phyloP scores from a whole-genome alignment of 2,797 vertebrate species.

The Gallirallus australis region DNA sequence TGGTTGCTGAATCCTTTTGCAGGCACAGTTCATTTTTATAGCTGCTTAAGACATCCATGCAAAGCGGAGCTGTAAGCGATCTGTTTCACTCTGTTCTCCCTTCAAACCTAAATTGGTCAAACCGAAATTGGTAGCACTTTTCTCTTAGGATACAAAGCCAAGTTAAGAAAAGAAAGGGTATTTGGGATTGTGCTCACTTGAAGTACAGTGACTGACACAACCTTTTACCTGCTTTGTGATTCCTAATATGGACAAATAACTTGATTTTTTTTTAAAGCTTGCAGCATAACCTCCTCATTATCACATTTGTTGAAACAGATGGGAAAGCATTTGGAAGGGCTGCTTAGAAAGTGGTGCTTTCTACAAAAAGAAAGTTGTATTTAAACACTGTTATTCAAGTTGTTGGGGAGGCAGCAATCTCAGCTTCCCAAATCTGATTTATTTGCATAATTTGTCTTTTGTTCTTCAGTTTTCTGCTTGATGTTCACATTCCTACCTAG shows the following conservation, averaged over 20 bases:
- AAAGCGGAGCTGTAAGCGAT: background rate
- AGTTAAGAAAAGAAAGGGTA: background rate
- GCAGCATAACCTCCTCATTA: slow-evolving; percentile 79
- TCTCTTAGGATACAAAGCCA: background rate
- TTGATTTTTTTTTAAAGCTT: slow-evolving; percentile 51
- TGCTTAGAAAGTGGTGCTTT: slow-evolving; percentile 68
- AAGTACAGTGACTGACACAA: background rate
- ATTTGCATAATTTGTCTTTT: slow-evolving; percentile 60
- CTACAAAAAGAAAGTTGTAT: slow-evolving; percentile 77
- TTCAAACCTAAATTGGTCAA: background rate
- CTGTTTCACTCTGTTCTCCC: background rate
- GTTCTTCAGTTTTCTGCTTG: slow-evolving; percentile 52
- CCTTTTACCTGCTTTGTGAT: slow-evolving; percentile 51
- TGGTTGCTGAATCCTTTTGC: background rate
- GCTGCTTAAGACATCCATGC: background rate
- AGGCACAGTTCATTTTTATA: background rate
- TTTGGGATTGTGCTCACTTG: background rate
- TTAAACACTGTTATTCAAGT: slow-evolving; percentile 70
- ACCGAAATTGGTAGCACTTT: background rate
- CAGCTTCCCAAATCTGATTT: slow-evolving; percentile 39
- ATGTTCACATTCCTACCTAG: slow-evolving; percentile 23
- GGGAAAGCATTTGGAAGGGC: slow-evolving; percentile 81
- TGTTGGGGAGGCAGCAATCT: slow-evolving; percentile 56
- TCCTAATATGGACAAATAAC: slow-evolving; percentile 26
- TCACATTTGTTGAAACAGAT: slow-evolving; percentile 85